Evolutionary conservation across 2,797 vertebrate species (phyloP).

Genomic region (Neosilurus mollespiculum): DNA sequence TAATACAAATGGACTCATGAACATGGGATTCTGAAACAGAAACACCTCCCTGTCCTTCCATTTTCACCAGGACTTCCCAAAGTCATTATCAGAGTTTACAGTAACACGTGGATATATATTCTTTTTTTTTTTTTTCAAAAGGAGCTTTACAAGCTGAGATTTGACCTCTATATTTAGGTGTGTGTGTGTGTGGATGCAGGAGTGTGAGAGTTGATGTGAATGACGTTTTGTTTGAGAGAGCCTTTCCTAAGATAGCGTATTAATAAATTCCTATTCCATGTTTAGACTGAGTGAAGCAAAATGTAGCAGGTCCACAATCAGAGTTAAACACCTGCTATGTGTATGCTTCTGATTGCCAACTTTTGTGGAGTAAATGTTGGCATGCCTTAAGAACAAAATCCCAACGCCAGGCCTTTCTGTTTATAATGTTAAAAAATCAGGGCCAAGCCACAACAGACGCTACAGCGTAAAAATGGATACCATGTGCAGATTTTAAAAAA

Average conservation of each 20-base stretch:
- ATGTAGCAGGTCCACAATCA: slow-evolving; percentile 42
- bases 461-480: slow-evolving; percentile 6
- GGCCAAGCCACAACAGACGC: not conserved
- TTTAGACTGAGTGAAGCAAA: slow-evolving; percentile 50
- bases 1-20: slow-evolving; percentile 67
- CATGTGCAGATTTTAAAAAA: not conserved
- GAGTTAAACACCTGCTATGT: slow-evolving; percentile 37
- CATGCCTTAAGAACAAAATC: slow-evolving; percentile 27
- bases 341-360: slow-evolving; percentile 33
- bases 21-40: slow-evolving; percentile 62
- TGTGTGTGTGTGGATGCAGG: slow-evolving; percentile 34
- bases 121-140: slow-evolving; percentile 52
- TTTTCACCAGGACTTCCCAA: slow-evolving; percentile 55
- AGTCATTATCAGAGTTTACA: slow-evolving; percentile 57
- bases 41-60: slow-evolving; percentile 39
- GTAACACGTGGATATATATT: slow-evolving; percentile 42
- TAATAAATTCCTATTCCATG: slow-evolving; percentile 46
- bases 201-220: slow-evolving; percentile 9
- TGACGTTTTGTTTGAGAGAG: slow-evolving; percentile 22
- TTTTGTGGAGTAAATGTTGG: not conserved
- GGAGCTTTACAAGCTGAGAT: slow-evolving; percentile 47
- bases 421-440: not conserved
- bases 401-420: not conserved
- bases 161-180: slow-evolving; percentile 21
- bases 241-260: slow-evolving; percentile 28